These are phyloP conservation scores for Paracanthobrama guichenoti DNA, from an alignment of 2,113 vertebrate genomes.

Conservation along the genomic window DNA sequence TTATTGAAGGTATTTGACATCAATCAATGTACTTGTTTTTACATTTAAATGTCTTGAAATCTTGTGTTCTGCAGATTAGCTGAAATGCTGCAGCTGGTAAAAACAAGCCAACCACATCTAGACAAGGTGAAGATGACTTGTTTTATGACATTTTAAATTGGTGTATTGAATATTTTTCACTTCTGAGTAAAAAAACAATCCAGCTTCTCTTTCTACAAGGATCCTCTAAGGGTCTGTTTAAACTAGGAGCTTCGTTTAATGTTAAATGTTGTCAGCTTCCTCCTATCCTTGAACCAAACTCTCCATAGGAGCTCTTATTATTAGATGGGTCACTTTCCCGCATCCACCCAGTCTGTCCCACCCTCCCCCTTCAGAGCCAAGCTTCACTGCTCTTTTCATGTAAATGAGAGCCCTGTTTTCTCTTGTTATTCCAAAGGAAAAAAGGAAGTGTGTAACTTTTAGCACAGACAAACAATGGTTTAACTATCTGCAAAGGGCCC, in stretches of 20 bases:
- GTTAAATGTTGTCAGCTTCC: conserved; percentile 36
- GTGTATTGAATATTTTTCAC: background rate
- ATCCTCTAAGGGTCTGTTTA: background rate
- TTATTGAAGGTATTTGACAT: conserved; percentile 36
- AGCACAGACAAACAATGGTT: conserved; percentile 76
- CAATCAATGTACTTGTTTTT: conserved; percentile 8
- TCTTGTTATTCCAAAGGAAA: conserved; percentile 82
- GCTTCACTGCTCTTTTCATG: conserved; percentile 77
- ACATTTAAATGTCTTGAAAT: conserved; percentile 43
- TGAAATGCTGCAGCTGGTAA: conserved; percentile 81
- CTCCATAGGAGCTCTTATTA: conserved; percentile 50
- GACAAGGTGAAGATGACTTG: conserved; percentile 86
- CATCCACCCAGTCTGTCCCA: conserved; percentile 57
- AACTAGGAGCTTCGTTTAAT: background rate
- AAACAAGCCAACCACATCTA: conserved; percentile 81
- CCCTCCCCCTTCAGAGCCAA: conserved; percentile 27
- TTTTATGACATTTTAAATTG: background rate
- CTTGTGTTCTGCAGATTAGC: conserved; percentile 79
- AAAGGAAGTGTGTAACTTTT: conserved; percentile 80
- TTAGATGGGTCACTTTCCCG: conserved; percentile 72
- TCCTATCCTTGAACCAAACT: conserved; percentile 29
- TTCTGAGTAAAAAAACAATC: background rate
- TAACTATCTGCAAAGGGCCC: conserved; percentile 77
- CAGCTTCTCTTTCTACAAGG: background rate
- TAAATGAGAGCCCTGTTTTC: conserved; percentile 75